Conservation (phyloP, 2,113 vertebrate genomes). For the Grallaria varia region DNA sequence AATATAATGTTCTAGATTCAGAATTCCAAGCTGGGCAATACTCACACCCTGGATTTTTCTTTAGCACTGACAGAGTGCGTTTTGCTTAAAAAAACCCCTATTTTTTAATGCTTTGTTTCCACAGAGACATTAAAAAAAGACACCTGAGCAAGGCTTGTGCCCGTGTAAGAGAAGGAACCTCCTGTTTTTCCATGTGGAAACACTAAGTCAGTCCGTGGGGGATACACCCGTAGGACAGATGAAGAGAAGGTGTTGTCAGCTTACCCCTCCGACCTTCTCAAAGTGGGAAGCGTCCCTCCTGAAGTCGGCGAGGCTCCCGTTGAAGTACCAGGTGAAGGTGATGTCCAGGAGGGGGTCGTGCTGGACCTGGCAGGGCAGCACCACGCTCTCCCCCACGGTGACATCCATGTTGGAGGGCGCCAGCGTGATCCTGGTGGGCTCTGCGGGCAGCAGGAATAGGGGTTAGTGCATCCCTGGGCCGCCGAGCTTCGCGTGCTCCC, state of each 20-base stretch:
- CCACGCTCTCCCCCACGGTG: slow-evolving; percentile 91
- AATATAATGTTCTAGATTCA: background rate
- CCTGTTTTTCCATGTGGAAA: background rate
- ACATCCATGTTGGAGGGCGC: slow-evolving; percentile 93
- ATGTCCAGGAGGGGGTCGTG: slow-evolving; percentile 87
- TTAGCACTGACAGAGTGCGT: background rate
- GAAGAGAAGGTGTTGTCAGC: slow-evolving; percentile 40
- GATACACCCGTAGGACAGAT: background rate
- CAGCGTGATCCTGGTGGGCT: slow-evolving; percentile 88
- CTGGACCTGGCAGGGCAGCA: slow-evolving; percentile 91
- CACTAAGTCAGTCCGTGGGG: background rate
- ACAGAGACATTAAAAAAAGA: background rate
- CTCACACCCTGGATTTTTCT: background rate
- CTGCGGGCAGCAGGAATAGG: slow-evolving; percentile 66
- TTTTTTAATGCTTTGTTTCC: background rate
- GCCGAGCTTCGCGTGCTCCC: background rate
- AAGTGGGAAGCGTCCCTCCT: slow-evolving; percentile 86
- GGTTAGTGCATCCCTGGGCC: background rate
- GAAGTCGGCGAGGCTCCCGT: slow-evolving; percentile 86
- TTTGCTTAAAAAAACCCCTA: background rate
- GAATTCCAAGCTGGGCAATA: background rate
- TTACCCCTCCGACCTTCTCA: slow-evolving; percentile 93
- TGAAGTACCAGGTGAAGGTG: slow-evolving; percentile 93
- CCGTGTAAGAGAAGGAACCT: background rate
- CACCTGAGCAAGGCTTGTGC: background rate